These are phyloP conservation scores for Sepioteuthis lessoniana DNA, from an alignment of 2,888 invertebrate species.

Conservation along the genomic window DNA sequence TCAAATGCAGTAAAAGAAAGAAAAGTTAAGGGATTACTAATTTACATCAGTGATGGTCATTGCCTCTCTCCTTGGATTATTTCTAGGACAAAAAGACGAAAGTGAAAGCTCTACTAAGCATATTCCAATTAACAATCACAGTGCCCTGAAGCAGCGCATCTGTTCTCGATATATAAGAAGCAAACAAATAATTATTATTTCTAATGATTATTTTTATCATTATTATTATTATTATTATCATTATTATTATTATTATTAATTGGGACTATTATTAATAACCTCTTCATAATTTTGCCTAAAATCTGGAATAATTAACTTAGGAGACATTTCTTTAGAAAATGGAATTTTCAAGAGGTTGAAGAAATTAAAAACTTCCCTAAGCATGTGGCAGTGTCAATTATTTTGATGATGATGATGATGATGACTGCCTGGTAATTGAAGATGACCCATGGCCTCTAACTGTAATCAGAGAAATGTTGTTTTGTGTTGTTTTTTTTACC, in stretches of 20 bases:
- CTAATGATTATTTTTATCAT: too few relatives aligned
- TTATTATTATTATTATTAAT: too few relatives aligned
- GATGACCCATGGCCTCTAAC: neutral
- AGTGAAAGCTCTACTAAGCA: neutral
- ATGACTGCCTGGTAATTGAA: neutral
- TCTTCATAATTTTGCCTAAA: neutral
- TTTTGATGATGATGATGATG: neutral
- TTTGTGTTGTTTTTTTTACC: neutral
- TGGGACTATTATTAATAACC: neutral
- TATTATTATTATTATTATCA: too few relatives aligned
- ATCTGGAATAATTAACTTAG: conserved; percentile 14
- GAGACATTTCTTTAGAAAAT: neutral
- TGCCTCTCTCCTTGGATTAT: neutral
- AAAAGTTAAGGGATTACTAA: too few relatives aligned
- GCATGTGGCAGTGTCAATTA: neutral
- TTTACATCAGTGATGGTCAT: neutral
- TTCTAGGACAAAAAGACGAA: neutral
- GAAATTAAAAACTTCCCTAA: neutral
- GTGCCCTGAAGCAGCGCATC: neutral
- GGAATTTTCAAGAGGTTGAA: conserved; percentile 16
- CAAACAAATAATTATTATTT: neutral
- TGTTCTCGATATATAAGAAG: neutral
- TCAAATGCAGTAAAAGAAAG: too few relatives aligned
- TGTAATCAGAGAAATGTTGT: neutral
- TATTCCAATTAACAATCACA: neutral